phyloP scores from a whole-genome alignment of 1,140 invertebrate species.

The Ostrea denselamellosa region DNA sequence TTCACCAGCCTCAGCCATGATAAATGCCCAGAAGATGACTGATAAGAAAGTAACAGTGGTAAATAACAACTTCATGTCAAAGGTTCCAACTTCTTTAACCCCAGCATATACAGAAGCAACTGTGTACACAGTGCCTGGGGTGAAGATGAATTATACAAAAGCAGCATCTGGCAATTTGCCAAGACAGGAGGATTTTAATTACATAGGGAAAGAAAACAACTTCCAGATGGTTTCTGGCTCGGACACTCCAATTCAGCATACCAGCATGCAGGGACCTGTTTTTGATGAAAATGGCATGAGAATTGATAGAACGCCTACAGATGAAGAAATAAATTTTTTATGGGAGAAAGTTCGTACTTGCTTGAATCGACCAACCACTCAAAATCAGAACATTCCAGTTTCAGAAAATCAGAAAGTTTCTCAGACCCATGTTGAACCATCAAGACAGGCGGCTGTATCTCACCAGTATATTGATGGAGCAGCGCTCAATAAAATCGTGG shows the following conservation, averaged over 20 bases:
- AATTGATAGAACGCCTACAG: constrained; percentile 76
- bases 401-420: constrained; percentile 38
- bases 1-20: constrained; percentile 44
- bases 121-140: constrained; percentile 56
- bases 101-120: constrained; percentile 44
- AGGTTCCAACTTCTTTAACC: constrained; percentile 59
- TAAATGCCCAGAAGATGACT: constrained; percentile 1
- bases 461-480: constrained; percentile 72
- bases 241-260: constrained; percentile 47
- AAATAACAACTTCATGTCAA: constrained; percentile 72
- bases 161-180: not conserved
- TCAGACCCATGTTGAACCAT: not conserved
- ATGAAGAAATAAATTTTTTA: constrained; percentile 77
- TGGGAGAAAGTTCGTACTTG: constrained; percentile 77
- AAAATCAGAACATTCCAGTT: constrained; percentile 36
- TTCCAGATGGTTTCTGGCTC: constrained; percentile 38
- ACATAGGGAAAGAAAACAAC: not conserved
- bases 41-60: constrained; percentile 62
- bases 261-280: constrained; percentile 50
- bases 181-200: constrained; percentile 7
- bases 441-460: constrained; percentile 65
- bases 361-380: constrained; percentile 62
- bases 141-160: constrained; percentile 44
- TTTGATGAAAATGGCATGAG: constrained; percentile 71
- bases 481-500: constrained; percentile 63